phyloP scores from a whole-genome alignment of 1,140 invertebrate genomes.

The Tetramorium parvispinum region DNA sequence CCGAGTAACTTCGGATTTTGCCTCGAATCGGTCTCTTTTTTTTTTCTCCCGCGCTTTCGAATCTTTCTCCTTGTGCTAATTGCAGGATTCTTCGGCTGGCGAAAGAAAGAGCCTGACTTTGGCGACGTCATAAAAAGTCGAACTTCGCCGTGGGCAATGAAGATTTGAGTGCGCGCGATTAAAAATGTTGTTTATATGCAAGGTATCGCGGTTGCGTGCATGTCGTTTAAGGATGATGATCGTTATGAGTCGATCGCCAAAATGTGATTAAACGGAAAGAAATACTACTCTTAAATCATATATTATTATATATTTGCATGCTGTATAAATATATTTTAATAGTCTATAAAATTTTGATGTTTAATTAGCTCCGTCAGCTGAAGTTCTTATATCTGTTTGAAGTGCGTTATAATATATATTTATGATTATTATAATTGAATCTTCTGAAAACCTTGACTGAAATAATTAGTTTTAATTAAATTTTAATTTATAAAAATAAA shows the following conservation, averaged over 20 bases:
- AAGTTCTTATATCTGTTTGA: background rate
- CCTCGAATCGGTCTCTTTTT: slow-evolving; percentile 30
- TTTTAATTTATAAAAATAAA: background rate
- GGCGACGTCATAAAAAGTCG: slow-evolving; percentile 25
- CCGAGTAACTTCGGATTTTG: slow-evolving; percentile 65
- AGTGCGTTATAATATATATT: background rate
- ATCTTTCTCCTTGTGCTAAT: slow-evolving; percentile 43
- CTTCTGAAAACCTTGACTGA: background rate
- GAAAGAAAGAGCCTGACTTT: slow-evolving; percentile 8
- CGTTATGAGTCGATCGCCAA: background rate
- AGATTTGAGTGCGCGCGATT: slow-evolving; percentile 27
- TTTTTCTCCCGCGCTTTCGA: slow-evolving; percentile 12
- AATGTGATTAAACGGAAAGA: slow-evolving; percentile 1
- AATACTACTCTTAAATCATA: background rate
- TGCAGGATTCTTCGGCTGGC: slow-evolving; percentile 45
- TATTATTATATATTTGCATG: slow-evolving; percentile 17
- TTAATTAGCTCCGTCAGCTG: background rate
- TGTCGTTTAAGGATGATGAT: background rate
- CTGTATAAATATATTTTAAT: slow-evolving; percentile 5
- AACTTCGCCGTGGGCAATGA: slow-evolving; percentile 1
- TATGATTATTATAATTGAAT: background rate
- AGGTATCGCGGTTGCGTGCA: background rate
- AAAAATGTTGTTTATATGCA: slow-evolving; percentile 34
- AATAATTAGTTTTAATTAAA: background rate
- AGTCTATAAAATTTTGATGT: background rate